These are phyloP conservation scores for Pachycephala philippinensis DNA, from an alignment of 2,113 vertebrate genomes.

Conservation along the genomic window DNA sequence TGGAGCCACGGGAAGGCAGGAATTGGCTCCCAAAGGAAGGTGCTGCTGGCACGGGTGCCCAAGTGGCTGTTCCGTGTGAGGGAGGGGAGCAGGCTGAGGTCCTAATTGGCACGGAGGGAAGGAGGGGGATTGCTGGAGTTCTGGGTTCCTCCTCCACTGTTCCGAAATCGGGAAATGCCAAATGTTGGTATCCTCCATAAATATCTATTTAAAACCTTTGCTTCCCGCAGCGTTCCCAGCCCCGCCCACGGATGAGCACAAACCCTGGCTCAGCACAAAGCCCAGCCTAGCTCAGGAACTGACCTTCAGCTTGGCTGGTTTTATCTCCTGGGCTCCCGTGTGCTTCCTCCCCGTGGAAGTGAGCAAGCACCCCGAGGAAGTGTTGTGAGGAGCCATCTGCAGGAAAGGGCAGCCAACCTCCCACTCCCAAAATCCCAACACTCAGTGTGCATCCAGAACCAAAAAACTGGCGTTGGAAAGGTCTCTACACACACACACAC, in stretches of 20 bases:
- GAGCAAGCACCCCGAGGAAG: neutral
- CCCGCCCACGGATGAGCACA: neutral
- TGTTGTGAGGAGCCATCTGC: slow-evolving; percentile 15
- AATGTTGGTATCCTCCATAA: slow-evolving; percentile 25
- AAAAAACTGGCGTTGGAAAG: neutral
- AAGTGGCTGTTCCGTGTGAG: neutral
- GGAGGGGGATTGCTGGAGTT: neutral
- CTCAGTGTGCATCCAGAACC: neutral
- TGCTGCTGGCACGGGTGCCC: neutral
- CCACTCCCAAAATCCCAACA: neutral
- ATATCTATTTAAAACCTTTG: slow-evolving; percentile 34
- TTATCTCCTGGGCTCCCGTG: neutral
- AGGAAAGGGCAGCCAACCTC: slow-evolving; percentile 32
- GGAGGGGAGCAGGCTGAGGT: neutral
- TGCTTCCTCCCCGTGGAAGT: neutral
- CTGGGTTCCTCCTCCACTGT: slow-evolving; percentile 43
- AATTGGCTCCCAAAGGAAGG: neutral
- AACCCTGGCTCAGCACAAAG: neutral
- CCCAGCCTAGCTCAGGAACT: neutral
- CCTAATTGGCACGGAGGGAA: neutral
- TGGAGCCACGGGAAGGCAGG: neutral
- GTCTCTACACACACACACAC: neutral
- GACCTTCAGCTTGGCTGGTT: slow-evolving; percentile 38
- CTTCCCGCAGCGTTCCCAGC: neutral
- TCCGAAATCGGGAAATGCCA: slow-evolving; percentile 48